Percentiles rank a stretch among this genome's conserved stretches.
Conservation (phyloP, 2,888 invertebrate species). For the Schrankia costaestrigalis region DNA sequence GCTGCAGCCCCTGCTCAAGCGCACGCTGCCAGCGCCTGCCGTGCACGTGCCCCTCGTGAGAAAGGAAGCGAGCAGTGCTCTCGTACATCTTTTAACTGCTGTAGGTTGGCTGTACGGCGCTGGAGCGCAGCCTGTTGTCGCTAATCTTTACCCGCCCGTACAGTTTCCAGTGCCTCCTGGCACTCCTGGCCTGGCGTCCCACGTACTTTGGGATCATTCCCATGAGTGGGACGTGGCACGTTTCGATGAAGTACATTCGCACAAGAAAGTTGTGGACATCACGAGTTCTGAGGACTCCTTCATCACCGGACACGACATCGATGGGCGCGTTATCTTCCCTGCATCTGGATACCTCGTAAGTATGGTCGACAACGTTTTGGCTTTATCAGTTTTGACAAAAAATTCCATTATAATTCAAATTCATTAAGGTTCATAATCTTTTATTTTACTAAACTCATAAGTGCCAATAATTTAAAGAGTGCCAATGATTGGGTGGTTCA, state of each 20-base stretch:
- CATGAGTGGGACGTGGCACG: conserved; percentile 92
- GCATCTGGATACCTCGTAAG: conserved; percentile 94
- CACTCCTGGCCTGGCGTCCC: conserved; percentile 93
- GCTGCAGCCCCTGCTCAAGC: conserved; percentile 94
- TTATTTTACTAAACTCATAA: too few species aligned
- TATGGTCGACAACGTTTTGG: too few species aligned
- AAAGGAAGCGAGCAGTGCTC: conserved; percentile 87
- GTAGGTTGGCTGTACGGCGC: conserved; percentile 88
- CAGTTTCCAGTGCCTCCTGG: conserved; percentile 93
- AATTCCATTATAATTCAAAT: too few species aligned
- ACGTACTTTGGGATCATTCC: conserved; percentile 96
- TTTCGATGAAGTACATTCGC: conserved; percentile 84
- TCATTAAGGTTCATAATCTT: too few species aligned
- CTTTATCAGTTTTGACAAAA: too few species aligned
- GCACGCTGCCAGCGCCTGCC: conserved; percentile 87
- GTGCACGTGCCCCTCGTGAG: conserved; percentile 93
- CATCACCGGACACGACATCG: conserved; percentile 93
- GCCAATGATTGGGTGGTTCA: too few species aligned
- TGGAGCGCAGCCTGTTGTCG: conserved; percentile 87
- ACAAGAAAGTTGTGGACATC: conserved; percentile 88
- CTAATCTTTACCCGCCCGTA: conserved; percentile 87
- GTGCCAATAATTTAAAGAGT: too few species aligned
- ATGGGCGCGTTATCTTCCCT: conserved; percentile 96
- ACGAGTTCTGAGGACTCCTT: conserved; percentile 87
- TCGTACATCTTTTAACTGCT: conserved; percentile 86